Evolutionary conservation across 2,113 vertebrate species (phyloP).

Genomic region (Aphyosemion australe): DNA sequence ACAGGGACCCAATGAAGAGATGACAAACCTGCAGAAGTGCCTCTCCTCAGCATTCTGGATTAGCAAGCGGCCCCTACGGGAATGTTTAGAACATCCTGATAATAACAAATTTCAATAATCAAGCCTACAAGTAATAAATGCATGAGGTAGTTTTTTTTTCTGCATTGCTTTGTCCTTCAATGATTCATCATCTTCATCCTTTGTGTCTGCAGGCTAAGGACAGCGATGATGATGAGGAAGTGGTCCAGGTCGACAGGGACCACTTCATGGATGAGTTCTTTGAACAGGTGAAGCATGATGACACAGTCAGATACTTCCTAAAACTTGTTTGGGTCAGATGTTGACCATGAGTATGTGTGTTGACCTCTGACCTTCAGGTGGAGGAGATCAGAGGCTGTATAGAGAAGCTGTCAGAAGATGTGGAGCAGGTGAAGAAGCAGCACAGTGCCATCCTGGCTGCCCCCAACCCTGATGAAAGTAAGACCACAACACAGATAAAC

Average conservation of each 20-base stretch:
- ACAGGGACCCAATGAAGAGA: too few relatives aligned
- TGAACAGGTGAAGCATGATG: constrained; percentile 83
- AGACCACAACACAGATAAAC: constrained; percentile 45
- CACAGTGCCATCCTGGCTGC: constrained; percentile 93
- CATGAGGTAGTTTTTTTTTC: too few relatives aligned
- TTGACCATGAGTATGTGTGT: neutral
- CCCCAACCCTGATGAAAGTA: constrained; percentile 93
- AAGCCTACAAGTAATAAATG: too few relatives aligned
- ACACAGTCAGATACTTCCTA: too few relatives aligned
- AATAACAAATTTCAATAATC: too few relatives aligned
- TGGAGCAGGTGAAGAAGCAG: constrained; percentile 95
- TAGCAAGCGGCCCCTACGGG: too few relatives aligned
- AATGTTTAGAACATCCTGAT: too few relatives aligned
- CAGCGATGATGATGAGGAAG: constrained; percentile 94
- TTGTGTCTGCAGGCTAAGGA: constrained; percentile 86
- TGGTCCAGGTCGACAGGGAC: constrained; percentile 91
- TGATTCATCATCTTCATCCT: neutral
- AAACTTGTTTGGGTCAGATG: neutral
- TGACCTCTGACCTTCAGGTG: constrained; percentile 74
- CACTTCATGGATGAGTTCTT: constrained; percentile 98
- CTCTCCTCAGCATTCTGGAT: too few relatives aligned
- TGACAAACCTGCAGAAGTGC: too few relatives aligned
- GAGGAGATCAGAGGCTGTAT: constrained; percentile 93
- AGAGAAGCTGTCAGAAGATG: constrained; percentile 92
- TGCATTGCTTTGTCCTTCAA: neutral